These are phyloP conservation scores for Dasyornis broadbenti DNA, from an alignment of 2,113 vertebrate species.

Conservation along the genomic window DNA sequence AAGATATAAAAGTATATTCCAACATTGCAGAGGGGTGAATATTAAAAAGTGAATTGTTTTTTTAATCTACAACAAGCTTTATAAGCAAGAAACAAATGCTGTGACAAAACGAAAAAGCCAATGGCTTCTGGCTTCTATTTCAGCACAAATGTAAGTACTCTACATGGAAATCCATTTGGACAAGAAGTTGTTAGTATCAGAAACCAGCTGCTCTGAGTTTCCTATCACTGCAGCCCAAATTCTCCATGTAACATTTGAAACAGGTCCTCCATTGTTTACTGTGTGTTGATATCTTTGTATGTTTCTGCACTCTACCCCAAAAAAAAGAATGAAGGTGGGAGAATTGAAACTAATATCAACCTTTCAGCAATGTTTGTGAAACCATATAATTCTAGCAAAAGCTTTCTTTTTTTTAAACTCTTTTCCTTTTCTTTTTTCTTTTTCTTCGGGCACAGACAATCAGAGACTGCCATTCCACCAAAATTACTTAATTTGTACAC, in stretches of 20 bases:
- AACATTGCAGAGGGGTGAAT: neutral
- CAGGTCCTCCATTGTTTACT: neutral
- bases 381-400: neutral
- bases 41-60: neutral
- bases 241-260: neutral
- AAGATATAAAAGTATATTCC: neutral
- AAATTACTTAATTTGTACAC: neutral
- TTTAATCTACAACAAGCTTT: neutral
- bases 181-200: neutral
- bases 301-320: neutral
- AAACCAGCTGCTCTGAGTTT: neutral
- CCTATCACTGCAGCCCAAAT: neutral
- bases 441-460: neutral
- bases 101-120: neutral
- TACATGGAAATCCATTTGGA: neutral
- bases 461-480: neutral
- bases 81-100: neutral
- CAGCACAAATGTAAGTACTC: neutral
- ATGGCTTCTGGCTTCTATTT: neutral
- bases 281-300: neutral
- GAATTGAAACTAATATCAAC: neutral
- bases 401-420: too few species aligned
- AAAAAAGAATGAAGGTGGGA: neutral
- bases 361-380: neutral
- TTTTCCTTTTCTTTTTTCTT: neutral